Conservation (phyloP, 30 jellyfish, hydroid and myxozoan species). For the Aurelia coerulea region DNA sequence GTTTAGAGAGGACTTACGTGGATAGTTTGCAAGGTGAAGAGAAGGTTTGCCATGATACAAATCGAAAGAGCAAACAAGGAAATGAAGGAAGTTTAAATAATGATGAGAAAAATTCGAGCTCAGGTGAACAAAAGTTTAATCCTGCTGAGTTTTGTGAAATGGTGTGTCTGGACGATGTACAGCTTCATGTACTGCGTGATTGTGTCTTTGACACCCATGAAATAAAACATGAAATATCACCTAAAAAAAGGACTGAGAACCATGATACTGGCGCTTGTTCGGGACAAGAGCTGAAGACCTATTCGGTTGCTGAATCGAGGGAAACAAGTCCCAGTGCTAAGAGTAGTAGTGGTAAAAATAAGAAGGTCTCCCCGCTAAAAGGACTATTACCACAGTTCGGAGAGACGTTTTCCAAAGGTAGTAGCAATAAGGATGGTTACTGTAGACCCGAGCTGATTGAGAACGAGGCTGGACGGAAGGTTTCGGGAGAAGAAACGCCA, state of each 20-base stretch:
- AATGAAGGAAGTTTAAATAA: background rate
- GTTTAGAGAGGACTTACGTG: background rate
- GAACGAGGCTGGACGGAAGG: background rate
- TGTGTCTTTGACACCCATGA: background rate
- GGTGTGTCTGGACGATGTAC: background rate
- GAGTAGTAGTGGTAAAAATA: background rate
- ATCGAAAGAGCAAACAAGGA: background rate
- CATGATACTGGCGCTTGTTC: background rate
- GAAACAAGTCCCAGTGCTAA: background rate
- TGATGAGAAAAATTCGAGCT: background rate
- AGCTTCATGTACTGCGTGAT: background rate
- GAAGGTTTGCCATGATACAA: background rate
- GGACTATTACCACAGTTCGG: conserved; percentile 8
- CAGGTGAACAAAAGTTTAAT: background rate
- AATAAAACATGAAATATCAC: background rate
- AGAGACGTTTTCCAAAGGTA: conserved; percentile 9
- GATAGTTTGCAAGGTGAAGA: background rate
- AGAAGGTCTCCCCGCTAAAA: background rate
- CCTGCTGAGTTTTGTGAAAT: background rate
- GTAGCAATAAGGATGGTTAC: background rate
- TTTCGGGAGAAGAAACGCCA: background rate
- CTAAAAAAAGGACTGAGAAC: background rate
- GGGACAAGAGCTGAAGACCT: conserved; percentile 36
- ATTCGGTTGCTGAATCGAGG: background rate
- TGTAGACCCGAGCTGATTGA: background rate